A percentile compares a stretch with the other conserved stretches of the same genome.
These are phyloP conservation scores for Trematocara macrostoma DNA, from an alignment of 2,113 vertebrate genomes.

Conservation along the genomic window DNA sequence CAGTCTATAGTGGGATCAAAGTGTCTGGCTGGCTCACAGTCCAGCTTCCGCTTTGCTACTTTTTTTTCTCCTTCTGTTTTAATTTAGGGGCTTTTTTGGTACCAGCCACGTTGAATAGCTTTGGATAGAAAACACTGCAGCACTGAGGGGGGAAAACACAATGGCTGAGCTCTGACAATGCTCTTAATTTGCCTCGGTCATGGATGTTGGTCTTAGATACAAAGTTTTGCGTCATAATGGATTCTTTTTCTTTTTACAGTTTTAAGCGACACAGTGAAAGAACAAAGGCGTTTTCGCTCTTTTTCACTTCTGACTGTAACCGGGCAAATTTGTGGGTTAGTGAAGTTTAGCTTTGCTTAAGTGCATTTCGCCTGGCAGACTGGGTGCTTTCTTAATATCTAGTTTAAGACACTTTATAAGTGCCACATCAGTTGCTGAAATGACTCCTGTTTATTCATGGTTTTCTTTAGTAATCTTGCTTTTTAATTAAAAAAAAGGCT, in stretches of 20 bases:
- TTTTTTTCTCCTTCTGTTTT: background rate
- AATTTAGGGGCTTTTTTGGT: background rate
- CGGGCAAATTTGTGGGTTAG: background rate
- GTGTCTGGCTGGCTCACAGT: background rate
- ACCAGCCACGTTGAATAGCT: background rate
- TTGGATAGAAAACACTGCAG: background rate
- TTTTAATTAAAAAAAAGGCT: background rate
- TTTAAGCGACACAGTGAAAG: background rate
- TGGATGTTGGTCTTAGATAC: background rate
- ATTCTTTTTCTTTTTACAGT: background rate
- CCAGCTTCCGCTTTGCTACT: background rate
- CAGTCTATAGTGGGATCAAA: constrained; percentile 1
- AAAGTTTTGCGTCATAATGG: background rate
- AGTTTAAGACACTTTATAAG: background rate
- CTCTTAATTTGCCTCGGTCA: background rate
- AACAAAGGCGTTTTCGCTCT: background rate
- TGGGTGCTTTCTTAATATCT: background rate
- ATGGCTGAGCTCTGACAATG: background rate
- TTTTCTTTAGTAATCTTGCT: background rate
- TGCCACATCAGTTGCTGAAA: background rate
- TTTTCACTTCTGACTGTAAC: background rate
- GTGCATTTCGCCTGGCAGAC: background rate
- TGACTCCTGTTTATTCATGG: background rate
- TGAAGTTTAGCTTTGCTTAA: background rate
- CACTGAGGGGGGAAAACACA: background rate